Conservation (phyloP, 2,113 vertebrate species). For the Actinemys pallida region DNA sequence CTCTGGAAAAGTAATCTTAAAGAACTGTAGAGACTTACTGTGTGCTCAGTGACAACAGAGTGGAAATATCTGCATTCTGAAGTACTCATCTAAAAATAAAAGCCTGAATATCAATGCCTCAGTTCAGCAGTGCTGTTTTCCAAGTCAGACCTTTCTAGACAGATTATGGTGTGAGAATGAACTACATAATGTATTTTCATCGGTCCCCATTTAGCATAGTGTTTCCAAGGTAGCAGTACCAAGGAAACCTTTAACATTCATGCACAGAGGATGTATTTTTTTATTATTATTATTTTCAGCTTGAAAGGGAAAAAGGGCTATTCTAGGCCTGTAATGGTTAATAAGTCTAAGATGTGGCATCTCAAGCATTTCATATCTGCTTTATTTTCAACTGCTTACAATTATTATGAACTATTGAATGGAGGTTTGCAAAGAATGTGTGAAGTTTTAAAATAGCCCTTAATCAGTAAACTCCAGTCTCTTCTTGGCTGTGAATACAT, state of each 20-base stretch:
- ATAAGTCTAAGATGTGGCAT: not conserved
- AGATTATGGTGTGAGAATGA: not conserved
- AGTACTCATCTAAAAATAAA: not conserved
- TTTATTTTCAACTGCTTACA: rapidly evolving
- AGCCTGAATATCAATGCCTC: rapidly evolving
- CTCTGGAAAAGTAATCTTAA: not conserved
- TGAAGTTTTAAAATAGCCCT: not conserved
- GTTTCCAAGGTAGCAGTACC: not conserved
- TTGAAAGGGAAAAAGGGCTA: not conserved
- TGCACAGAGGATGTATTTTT: not conserved
- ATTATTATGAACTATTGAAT: not conserved
- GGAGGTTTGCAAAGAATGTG: not conserved
- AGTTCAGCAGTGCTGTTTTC: not conserved
- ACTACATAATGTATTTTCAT: rapidly evolving
- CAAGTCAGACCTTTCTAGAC: not conserved
- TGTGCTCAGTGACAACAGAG: rapidly evolving
- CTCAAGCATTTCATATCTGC: not conserved
- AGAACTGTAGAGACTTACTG: not conserved
- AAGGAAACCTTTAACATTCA: not conserved
- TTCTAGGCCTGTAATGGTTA: not conserved
- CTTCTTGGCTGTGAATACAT: not conserved
- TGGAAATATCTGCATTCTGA: not conserved
- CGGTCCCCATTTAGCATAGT: not conserved
- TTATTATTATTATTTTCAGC: not conserved
- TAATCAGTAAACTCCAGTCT: not conserved